phyloP scores from a whole-genome alignment of 2,797 vertebrate species.

The Myotis planiceps region DNA sequence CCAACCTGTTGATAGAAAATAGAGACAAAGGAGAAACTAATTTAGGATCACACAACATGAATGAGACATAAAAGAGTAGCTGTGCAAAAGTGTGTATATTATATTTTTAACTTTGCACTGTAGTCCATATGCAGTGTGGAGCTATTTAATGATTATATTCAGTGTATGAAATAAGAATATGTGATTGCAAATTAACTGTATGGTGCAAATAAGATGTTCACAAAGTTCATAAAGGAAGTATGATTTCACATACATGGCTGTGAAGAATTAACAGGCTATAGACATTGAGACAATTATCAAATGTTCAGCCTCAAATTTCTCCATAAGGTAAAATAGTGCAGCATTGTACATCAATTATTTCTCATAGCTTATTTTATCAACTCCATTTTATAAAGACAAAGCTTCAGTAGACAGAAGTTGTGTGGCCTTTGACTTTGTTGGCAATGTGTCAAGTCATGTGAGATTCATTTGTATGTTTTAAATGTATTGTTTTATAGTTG shows the following conservation, averaged over 20 bases:
- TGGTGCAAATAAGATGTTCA: neutral
- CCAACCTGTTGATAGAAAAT: conserved; percentile 12
- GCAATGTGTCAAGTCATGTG: neutral
- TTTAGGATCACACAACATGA: neutral
- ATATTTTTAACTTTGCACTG: neutral
- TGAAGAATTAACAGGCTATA: neutral
- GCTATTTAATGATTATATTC: conserved; percentile 6
- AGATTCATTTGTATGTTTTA: neutral
- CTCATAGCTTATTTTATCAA: neutral
- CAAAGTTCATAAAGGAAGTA: neutral
- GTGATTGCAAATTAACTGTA: neutral
- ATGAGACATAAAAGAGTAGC: neutral
- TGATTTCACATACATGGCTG: neutral
- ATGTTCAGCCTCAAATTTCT: conserved; percentile 1
- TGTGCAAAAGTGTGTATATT: neutral
- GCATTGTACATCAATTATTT: conserved; percentile 3
- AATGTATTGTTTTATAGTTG: neutral
- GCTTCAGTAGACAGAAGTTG: neutral
- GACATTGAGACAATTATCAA: conserved; percentile 5
- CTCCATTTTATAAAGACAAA: conserved; percentile 38
- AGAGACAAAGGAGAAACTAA: neutral
- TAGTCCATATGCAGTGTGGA: neutral
- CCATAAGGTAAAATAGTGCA: conserved; percentile 37
- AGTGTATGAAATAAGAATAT: neutral
- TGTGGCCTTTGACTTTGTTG: conserved; percentile 4